Base-by-base conservation (phyloP, 1,140 invertebrate genomes). In the Ectropis grisescens region DNA sequence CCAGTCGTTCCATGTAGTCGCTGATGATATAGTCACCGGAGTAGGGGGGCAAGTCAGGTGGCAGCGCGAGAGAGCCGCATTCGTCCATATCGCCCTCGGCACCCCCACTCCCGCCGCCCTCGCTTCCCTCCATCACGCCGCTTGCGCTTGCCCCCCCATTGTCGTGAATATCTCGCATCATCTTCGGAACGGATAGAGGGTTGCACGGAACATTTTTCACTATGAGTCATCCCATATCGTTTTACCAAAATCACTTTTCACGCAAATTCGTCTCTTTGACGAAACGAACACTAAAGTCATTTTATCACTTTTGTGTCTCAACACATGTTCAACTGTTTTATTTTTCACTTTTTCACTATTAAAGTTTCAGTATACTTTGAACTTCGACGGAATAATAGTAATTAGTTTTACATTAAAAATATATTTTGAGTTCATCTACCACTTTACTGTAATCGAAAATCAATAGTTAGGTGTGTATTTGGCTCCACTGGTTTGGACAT, bases 1-100 rank as follows among this genome's bases (percentile, higher is more conserved):
- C 91, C 28, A 97, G 85, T 35, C 93, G 87, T 57, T 95, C 93
- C 93, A 97, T 95, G 69, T 93, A 94, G 58, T 94, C 91, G 32
- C 89, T 91, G 51, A 94, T 89, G 45, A 91, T 88, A 51, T 91
- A 91, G 54, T 91, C 89, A 23, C 75, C 76, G 52, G 72, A 69
- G 58, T 78, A 80, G 11, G 70, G 74, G 37, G 76, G 74, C 30
- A 78, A 53, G 48, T 82, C 66, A 38, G 76, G 71, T 34, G 71
- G 67, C 39, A 76, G 56, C 23, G 71, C 54, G 36, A 82, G 70
- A 42, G 74, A 81, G 37, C 69, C 67, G 41, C 72, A 70, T 24
- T 78, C 71, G 71, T 76, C 71, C 72, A 81, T 76, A 71, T 82
- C 76, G 69, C 66, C 68, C 66, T 81, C 75, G 60, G 70, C 78